Percentiles rank a stretch among this genome's conserved stretches.
Evolutionary conservation across 2,888 invertebrate genomes (phyloP).

Genomic region (Lepeophtheirus nordmannii): DNA sequence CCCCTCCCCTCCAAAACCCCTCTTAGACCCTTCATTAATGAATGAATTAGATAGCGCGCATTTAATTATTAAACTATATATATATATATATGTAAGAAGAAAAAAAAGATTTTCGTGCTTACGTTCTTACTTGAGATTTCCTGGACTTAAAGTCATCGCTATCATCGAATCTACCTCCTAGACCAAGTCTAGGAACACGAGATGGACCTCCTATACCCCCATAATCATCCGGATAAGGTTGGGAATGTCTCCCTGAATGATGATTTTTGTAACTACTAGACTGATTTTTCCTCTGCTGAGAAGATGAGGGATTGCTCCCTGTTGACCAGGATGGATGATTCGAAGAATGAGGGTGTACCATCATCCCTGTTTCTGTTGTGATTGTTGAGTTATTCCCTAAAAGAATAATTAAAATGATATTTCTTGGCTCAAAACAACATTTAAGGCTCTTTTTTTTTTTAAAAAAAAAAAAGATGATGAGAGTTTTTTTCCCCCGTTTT

Average conservation of each 20-base stretch:
- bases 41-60: no score
- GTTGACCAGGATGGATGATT: no score
- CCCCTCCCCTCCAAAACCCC: no score
- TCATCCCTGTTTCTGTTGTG: background rate
- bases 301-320: no score
- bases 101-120: conserved; percentile 29
- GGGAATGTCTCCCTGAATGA: background rate
- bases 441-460: background rate
- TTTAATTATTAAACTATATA: no score
- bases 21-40: no score
- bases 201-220: conserved; percentile 28
- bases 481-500: no score
- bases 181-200: conserved; percentile 26
- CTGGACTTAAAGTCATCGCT: conserved; percentile 28
- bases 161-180: conserved; percentile 23
- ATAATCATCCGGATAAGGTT: conserved; percentile 27
- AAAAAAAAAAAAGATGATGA: no score
- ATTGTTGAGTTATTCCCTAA: background rate
- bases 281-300: no score
- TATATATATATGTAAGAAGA: background rate
- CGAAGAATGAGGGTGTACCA: background rate
- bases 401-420: background rate
- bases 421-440: background rate
- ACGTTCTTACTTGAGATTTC: conserved; percentile 34
- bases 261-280: no score